Percentiles rank a stretch among this genome's conserved stretches.
phyloP scores from a whole-genome alignment of 2,888 invertebrate genomes.

The Agrotis clavis region DNA sequence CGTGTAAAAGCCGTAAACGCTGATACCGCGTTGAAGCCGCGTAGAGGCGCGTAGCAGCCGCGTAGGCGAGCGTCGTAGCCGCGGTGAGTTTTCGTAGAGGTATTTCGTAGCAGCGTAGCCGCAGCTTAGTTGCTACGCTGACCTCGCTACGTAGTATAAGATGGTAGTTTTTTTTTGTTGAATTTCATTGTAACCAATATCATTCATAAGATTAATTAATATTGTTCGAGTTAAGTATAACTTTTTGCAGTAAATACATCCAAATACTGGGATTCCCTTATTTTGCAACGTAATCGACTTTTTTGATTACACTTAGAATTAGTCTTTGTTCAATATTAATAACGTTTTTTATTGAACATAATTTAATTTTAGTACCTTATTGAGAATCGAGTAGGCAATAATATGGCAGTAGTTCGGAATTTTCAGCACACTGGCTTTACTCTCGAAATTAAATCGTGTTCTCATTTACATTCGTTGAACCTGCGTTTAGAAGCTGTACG shows the following conservation, averaged over 20 bases:
- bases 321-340: not conserved
- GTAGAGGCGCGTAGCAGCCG: conserved; percentile 1
- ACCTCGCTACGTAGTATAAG: not conserved
- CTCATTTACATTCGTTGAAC: conserved; percentile 1
- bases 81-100: conserved; percentile 10
- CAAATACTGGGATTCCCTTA: conserved; percentile 8
- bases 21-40: conserved; percentile 10
- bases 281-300: not conserved
- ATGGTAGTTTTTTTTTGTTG: not conserved
- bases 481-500: not conserved
- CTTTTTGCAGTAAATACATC: not conserved
- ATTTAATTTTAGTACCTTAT: not conserved
- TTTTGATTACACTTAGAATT: not conserved
- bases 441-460: conserved; percentile 12
- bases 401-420: not conserved
- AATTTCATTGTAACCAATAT: not conserved
- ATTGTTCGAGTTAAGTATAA: not conserved
- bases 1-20: not conserved
- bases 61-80: not conserved
- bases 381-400: not conserved
- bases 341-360: not conserved
- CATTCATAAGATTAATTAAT: not conserved
- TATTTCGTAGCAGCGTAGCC: conserved; percentile 14
- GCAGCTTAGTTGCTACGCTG: conserved; percentile 19
- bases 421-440: not conserved